A percentile compares a stretch with the other conserved stretches of the same genome.
Conservation (phyloP, 1,140 invertebrate genomes). For the Latrodectus geometricus region DNA sequence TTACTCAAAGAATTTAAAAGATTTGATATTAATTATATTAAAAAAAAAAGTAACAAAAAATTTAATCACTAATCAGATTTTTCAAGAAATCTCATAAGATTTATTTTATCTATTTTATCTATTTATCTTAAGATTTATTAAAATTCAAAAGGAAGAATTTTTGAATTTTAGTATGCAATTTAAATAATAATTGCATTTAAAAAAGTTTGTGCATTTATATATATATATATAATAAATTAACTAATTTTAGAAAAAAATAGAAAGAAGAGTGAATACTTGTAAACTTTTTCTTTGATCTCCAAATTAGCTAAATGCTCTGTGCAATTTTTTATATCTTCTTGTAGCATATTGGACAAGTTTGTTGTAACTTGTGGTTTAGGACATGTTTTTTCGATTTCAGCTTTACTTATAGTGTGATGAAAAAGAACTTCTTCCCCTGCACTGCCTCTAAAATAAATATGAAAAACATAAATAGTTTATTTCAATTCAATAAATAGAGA, state of each 20-base stretch:
- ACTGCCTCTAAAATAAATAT: slow-evolving; percentile 26
- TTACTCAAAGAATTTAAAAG: too few relatives aligned
- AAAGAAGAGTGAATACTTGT: slow-evolving; percentile 19
- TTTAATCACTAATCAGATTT: too few relatives aligned
- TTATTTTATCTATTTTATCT: too few relatives aligned
- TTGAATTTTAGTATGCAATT: too few relatives aligned
- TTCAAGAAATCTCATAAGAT: too few relatives aligned
- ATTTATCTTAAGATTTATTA: too few relatives aligned
- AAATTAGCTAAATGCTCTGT: slow-evolving; percentile 14
- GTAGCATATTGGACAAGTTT: slow-evolving; percentile 22
- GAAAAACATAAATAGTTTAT: neutral
- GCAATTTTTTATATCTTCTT: slow-evolving; percentile 32
- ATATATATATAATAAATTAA: too few relatives aligned
- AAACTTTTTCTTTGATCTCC: slow-evolving; percentile 37
- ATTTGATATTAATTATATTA: too few relatives aligned
- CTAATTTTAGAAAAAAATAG: neutral
- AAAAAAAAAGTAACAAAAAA: too few relatives aligned
- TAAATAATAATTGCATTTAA: too few relatives aligned
- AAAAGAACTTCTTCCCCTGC: slow-evolving; percentile 48
- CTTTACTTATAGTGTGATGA: neutral
- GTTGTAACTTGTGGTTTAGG: neutral
- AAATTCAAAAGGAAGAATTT: too few relatives aligned
- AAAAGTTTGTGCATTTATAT: too few relatives aligned
- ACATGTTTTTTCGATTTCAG: slow-evolving; percentile 15
- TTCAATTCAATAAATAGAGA: neutral